Conservation (phyloP, 2,888 invertebrate genomes). For the Colletes collaris region DNA sequence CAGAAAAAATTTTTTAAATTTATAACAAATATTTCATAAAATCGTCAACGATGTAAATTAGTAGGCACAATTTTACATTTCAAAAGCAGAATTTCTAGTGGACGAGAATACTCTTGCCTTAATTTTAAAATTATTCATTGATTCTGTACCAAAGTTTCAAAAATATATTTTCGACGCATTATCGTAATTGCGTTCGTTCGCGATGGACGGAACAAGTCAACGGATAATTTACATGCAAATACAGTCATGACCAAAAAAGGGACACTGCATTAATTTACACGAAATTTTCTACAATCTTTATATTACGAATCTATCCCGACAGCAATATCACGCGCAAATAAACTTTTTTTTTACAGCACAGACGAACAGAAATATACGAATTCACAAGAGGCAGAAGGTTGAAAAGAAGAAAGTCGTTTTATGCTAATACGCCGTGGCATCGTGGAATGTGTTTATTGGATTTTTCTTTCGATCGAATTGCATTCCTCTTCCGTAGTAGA, state of each 20-base stretch:
- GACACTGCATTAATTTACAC: background rate
- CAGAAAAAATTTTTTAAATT: no score
- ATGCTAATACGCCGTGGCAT: conserved; percentile 71
- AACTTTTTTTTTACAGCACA: conserved; percentile 28
- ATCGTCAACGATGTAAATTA: no score
- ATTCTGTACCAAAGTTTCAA: no score
- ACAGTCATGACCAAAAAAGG: conserved; percentile 1
- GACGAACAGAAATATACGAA: conserved; percentile 23
- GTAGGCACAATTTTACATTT: no score
- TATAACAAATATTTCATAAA: no score
- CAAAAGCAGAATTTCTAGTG: no score
- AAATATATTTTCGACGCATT: background rate
- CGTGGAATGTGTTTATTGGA: conserved; percentile 81
- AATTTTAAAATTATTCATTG: no score
- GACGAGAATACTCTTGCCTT: no score
- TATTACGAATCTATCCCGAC: conserved; percentile 6
- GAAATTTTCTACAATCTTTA: background rate
- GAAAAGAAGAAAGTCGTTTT: conserved; percentile 64
- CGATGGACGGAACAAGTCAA: background rate
- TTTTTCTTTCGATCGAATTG: conserved; percentile 79
- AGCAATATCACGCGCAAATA: conserved; percentile 12
- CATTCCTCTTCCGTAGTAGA: conserved; percentile 75
- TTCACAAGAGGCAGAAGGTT: conserved; percentile 26
- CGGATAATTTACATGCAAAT: conserved; percentile 4
- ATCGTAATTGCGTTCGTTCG: no score